Evolutionary conservation across 2,888 invertebrate species (phyloP), one percentile per base, ranked within the genome.

Genomic region (Pristionchus japonicus): DNA sequence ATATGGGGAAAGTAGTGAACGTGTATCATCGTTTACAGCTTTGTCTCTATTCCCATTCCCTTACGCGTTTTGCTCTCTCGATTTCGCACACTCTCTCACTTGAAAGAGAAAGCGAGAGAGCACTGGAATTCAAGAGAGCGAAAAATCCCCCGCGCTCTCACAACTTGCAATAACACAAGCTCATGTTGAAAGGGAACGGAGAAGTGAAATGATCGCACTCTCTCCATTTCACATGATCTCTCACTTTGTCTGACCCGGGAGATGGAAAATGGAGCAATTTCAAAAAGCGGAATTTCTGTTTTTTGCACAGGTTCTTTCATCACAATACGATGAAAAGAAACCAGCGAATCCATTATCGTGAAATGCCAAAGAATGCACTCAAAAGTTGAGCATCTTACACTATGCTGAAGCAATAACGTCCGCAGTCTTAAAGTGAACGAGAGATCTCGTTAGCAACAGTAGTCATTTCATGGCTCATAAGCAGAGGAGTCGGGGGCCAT

Each of bases 381-480:
- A 52, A 57, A n/a, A n/a, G 3, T n/a, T n/a, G 57, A n/a, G n/a
- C n/a, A 6, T n/a, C 9, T 57, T 57, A 57, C 57, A 57, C 57
- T n/a, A n/a, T n/a, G 9, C n/a, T 1, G 0, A 57, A 57, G 17
- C 57, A 4, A 23, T 57, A 20, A n/a, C 17, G 6, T 15, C 17
- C 17, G 7, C n/a, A n/a, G 23, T 4, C 6, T 57, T n/a, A n/a
- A n/a, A n/a, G n/a, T n/a, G 67, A 6, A 1, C 11, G 67, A 17
- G 70, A 34, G 15, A 37, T 34, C 70, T 70, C 70, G 37, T 70
- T 70, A 70, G 70, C 34, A 70, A 70, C 70, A 37, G 4, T 20
- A 40, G 70, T 37, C 40, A 70, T 70, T 70, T 70, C 37, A 70
- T 70, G 70, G 70, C 17, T 17, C 37, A 70, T 70, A 70, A 70